Evolutionary conservation across 2,113 vertebrate species (phyloP), one percentile per base, ranked within the genome.

Genomic region (Neolamprologus kungweensis): DNA sequence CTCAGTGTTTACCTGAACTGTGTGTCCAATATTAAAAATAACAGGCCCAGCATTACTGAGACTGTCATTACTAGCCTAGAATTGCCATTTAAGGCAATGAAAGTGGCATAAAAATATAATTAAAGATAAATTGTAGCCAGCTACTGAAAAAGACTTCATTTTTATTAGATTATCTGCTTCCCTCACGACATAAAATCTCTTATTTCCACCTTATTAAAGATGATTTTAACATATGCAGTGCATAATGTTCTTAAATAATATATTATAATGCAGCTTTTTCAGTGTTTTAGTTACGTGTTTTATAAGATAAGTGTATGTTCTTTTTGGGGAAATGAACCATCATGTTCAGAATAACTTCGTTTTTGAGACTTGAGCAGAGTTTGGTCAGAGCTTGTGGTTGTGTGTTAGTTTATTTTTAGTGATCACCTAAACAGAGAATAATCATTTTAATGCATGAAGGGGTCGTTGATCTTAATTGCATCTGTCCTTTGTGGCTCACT

Each of bases 321-420:
- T 19, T 81, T 47, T 51, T 85, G 78, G 57, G 89, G 92, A 94
- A 95, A 92, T 90, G 58, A 88, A 83, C 85, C 85, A 79, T 86
- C 37, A 31, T 80, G 65, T 82, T 88, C 17, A 86, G 81, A 83
- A 88, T 42, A 85, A 80, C 87, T 94, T 93, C 90, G 87, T 86
- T 88, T 88, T 90, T 85, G 54, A 26, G 4, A 89, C 81, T 86
- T 87, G 33, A 86, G 80, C 53, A 90, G 60, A 87, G n/a, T 68
- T 21, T 84, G 28, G 26, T 13, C 55, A 55, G 40, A 82, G 85
- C 31, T 40, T 81, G 50, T 79, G 82, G 55, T 47, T 68, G 7
- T 11, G 5, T 5, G 3, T 45, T 17, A 71, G 19, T 45, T n/a
- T 65, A 33, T 47, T 68, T 75, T 83, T 26, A 83, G 68, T 63